phyloP scores from a whole-genome alignment of 1,140 invertebrate species.

The Argopecten irradians region DNA sequence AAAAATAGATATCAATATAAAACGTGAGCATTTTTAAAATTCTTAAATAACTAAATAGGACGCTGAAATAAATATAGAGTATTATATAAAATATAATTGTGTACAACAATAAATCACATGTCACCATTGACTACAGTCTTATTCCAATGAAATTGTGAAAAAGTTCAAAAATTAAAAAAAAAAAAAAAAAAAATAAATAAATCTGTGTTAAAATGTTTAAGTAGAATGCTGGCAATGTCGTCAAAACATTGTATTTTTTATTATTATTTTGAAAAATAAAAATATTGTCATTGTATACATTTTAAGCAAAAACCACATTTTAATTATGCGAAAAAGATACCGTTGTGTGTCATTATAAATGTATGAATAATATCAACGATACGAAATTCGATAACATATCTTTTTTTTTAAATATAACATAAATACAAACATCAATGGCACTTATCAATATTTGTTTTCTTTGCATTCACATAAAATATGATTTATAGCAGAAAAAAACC shows the following conservation, averaged over 20 bases:
- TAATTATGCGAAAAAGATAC: not conserved
- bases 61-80: no score
- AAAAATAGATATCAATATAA: not conserved
- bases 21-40: no score
- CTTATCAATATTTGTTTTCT: not conserved
- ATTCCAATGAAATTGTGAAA: no score
- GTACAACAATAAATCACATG: no score
- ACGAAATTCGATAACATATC: not conserved
- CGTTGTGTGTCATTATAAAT: not conserved
- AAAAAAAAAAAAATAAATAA: not conserved
- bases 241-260: not conserved
- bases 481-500: no score
- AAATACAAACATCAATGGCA: not conserved
- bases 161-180: no score
- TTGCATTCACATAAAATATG: not conserved
- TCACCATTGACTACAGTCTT: no score
- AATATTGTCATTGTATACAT: not conserved
- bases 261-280: no score
- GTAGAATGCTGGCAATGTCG: not conserved
- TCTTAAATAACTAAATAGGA: not conserved
- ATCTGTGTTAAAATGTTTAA: not conserved
- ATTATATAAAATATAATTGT: no score
- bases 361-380: not conserved
- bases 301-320: not conserved
- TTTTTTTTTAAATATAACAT: not conserved